Base-by-base conservation (phyloP, 1,140 invertebrate species). In the Zaprionus tsacasi region DNA sequence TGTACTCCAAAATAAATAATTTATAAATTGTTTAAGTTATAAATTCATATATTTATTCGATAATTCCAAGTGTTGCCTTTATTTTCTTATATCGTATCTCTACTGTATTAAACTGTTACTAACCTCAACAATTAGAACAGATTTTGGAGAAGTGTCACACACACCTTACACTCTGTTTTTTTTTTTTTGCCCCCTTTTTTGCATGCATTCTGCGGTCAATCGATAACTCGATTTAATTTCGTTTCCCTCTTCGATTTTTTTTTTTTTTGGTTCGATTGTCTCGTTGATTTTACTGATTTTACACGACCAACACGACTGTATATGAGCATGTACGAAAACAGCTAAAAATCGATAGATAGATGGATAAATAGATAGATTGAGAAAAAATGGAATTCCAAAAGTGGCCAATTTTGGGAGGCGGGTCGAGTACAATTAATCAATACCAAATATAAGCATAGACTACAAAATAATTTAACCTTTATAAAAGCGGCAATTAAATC, bases 401-500 rank as follows among this genome's bases (percentile, higher is more conserved):
- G 27, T 82, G 73, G 79, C 82, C 82, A 87, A 82, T 82, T 82
- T 86, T 82, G 76, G 82, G 79, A 72, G 54, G 11, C 43, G 50
- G 21, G 77, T 80, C 77, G 80, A 87, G 78, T 83, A 80, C 85
- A 88, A 88, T 88, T 88, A 88, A 88, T 88, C 85, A 88, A 85
- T 76, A 81, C 85, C 85, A 88, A 85, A 88, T 85, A 82, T 81
- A 82, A 80, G 77, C 81, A 85, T 70, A 74, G 70, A 72, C 83
- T 81, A 88, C 83, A 88, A 89, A 88, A 83, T 88, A 80, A 89
- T 89, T 89, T 88, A 88, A 89, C 83, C 83, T 88, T 83, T 88
- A 70, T 81, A 25, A 55, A 78, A 88, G 64, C 30, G 77, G 77
- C 82, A 89, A 88, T 89, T 88, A 88, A 88, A 88, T 78, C 58